phyloP scores from a whole-genome alignment of 1,140 invertebrate genomes.

The Harpegnathos saltator region DNA sequence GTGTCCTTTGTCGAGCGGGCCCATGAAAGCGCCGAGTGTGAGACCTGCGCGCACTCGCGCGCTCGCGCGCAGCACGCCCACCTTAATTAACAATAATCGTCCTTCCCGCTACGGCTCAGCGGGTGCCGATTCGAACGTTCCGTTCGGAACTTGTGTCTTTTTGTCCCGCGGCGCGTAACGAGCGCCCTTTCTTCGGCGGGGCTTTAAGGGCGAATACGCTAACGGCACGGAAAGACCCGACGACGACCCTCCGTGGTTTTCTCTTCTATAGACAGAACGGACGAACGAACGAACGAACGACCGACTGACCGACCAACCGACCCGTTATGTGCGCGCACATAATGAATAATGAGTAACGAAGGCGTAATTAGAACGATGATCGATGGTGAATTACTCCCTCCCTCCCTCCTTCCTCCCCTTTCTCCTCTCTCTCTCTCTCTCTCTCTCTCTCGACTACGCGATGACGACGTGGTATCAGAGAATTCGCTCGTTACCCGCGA shows the following conservation, averaged over 20 bases:
- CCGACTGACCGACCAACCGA: not conserved
- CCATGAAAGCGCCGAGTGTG: constrained; percentile 55
- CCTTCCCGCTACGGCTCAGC: constrained; percentile 79
- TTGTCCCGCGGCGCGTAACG: constrained; percentile 60
- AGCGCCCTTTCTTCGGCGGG: constrained; percentile 61
- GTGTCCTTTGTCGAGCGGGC: constrained; percentile 62
- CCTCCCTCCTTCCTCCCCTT: too few species aligned
- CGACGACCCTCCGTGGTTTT: not conserved
- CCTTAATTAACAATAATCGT: constrained; percentile 81
- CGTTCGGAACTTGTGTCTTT: constrained; percentile 65
- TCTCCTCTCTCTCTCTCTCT: too few species aligned
- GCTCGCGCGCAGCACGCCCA: constrained; percentile 73
- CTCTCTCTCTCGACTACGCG: not conserved
- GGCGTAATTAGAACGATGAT: not conserved
- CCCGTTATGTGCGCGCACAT: not conserved
- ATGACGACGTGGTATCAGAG: not conserved
- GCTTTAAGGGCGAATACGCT: constrained; percentile 35
- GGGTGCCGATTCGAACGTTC: constrained; percentile 71
- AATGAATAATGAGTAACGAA: constrained; percentile 45
- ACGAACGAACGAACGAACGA: too few species aligned
- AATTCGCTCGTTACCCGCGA: constrained; percentile 7
- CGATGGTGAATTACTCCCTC: constrained; percentile 16
- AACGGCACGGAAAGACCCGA: not conserved
- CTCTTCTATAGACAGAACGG: not conserved
- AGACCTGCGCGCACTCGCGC: too few species aligned